Percentiles rank a stretch among this genome's conserved stretches.
Evolutionary conservation across 2,797 vertebrate species (phyloP).

Genomic region (Argentina silus): DNA sequence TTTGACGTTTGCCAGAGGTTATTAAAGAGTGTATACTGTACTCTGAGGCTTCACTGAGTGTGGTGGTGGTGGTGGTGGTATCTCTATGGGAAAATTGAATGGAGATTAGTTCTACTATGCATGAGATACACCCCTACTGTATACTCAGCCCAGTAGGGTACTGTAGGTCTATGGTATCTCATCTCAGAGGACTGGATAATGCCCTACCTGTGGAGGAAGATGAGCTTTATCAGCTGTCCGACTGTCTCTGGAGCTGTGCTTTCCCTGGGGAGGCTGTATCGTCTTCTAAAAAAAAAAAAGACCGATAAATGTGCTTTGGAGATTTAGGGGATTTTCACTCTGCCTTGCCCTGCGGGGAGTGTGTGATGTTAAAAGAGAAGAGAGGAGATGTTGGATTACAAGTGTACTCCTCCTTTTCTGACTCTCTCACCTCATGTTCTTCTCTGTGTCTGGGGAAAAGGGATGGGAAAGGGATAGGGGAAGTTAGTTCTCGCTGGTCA

Average conservation of each 20-base stretch:
- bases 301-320: conserved; percentile 28
- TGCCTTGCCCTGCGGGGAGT: background rate
- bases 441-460: background rate
- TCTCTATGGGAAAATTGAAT: background rate
- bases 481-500: too few relatives aligned
- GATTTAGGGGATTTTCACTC: conserved; percentile 18
- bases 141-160: background rate
- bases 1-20: conserved; percentile 23
- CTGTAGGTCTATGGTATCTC: conserved; percentile 9
- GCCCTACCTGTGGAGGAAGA: conserved; percentile 37
- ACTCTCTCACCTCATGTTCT: background rate
- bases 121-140: conserved; percentile 33
- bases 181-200: conserved; percentile 30
- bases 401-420: background rate
- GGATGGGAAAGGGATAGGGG: too few relatives aligned
- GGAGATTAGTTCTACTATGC: conserved; percentile 36
- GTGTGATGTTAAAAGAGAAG: conserved; percentile 25
- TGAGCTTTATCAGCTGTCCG: conserved; percentile 49
- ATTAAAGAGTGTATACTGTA: conserved; percentile 5
- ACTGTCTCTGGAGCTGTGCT: conserved; percentile 23
- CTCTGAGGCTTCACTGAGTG: conserved; percentile 28
- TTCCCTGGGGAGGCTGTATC: background rate
- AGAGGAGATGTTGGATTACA: conserved; percentile 6
- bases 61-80: background rate
- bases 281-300: conserved; percentile 27